Evolutionary conservation across 2,797 vertebrate genomes (phyloP), one percentile per base, ranked within the genome.

Genomic region (Sebastes nivosus): DNA sequence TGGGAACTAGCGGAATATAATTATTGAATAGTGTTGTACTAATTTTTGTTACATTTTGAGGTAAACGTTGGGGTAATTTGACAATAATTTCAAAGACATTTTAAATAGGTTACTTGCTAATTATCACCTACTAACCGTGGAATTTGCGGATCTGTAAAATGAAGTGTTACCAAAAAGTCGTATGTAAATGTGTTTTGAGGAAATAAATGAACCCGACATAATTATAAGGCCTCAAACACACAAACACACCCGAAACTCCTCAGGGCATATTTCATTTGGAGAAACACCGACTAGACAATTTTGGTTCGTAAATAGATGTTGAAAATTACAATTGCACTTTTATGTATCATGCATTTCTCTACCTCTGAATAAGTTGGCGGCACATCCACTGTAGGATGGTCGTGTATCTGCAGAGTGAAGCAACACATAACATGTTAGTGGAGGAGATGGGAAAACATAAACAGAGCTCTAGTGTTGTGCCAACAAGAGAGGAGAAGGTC

Each of bases 351-450:
- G 11, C 24, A 22, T 38, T 58, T 70, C 34, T 36, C 13, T 63
- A 85, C 86, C 79, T 77, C 25, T 52, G 64, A 67, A 75, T 61
- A 77, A n/a, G 67, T 0, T 36, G 72, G 67, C 0, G 55, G 68
- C 6, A 2, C 1, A 5, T 16, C 2, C 42, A 1, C 2, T 22
- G 34, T 1, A 14, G 75, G 1, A 46, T 54, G 38, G 52, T 30
- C 11, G 55, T 84, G 69, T 75, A 77, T 75, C 87, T 91, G 85
- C 57, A 76, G 59, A 77, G 32, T 12, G 27, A 80, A 77, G 63
- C 3, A 30, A 76, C 24, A 79, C 3, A 22, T 7, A 36, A 72
- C 18, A 38, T 8, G 13, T 83, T 30, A 86, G 63, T 4, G 10
- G 46, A 3, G 42, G 11, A 7, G 50, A 68, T 11, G n/a, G 8